These are phyloP conservation scores for Aphelinus certus DNA, from an alignment of 1,140 invertebrate species.

Conservation along the genomic window DNA sequence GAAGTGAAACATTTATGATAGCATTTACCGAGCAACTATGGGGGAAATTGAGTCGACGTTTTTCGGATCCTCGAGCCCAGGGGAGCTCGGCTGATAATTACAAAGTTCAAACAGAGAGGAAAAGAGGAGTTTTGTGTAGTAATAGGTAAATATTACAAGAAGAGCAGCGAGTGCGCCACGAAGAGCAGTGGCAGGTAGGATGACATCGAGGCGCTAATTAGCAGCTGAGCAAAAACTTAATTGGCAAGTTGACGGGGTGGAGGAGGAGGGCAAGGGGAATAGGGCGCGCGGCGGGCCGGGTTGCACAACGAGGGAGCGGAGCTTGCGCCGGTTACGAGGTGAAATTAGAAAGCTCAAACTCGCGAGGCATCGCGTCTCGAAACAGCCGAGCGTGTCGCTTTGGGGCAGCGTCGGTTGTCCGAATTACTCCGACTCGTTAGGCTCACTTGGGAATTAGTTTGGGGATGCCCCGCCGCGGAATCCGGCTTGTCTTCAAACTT, in stretches of 20 bases:
- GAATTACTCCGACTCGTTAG: not conserved
- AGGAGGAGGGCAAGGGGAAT: not conserved
- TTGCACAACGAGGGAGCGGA: too few species aligned
- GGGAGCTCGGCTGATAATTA: not conserved
- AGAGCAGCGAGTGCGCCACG: not conserved
- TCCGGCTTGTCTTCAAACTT: conserved; percentile 31
- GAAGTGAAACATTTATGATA: not conserved
- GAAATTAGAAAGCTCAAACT: conserved; percentile 15
- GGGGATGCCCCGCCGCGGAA: not conserved
- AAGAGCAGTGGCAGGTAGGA: not conserved
- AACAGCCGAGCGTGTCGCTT: not conserved
- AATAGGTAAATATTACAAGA: not conserved
- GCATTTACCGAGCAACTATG: not conserved
- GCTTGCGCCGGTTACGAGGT: not conserved
- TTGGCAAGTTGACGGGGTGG: conserved; percentile 27
- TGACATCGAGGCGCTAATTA: conserved; percentile 1
- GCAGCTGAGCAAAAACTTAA: conserved; percentile 23
- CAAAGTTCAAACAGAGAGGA: conserved; percentile 14
- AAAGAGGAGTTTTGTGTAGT: not conserved
- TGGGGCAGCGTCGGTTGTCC: not conserved
- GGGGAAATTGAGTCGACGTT: not conserved
- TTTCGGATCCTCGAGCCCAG: too few species aligned
- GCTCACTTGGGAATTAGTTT: conserved; percentile 33
- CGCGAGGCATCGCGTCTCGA: not conserved
- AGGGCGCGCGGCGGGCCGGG: not conserved